phyloP scores from a whole-genome alignment of 2,113 vertebrate genomes.

The Ellobius talpinus region DNA sequence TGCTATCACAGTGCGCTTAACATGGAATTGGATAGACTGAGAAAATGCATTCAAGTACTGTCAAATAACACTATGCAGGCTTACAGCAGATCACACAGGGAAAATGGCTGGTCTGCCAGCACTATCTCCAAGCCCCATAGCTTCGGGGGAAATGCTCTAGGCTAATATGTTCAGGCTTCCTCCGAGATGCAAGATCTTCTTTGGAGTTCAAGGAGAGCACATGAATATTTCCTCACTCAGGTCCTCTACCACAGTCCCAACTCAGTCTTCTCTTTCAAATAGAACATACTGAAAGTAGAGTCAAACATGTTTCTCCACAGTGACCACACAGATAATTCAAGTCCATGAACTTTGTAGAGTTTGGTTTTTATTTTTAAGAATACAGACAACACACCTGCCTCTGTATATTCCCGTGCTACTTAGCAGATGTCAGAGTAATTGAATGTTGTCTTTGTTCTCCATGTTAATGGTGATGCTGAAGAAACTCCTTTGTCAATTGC shows the following conservation, averaged over 20 bases:
- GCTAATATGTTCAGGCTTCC: constrained; percentile 16
- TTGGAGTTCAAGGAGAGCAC: constrained; percentile 30
- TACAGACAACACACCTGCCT: not conserved
- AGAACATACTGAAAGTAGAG: not conserved
- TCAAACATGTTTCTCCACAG: not conserved
- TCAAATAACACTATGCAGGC: not conserved
- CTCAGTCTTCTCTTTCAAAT: constrained; percentile 4
- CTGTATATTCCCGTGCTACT: not conserved
- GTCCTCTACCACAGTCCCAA: not conserved
- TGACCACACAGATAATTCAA: not conserved
- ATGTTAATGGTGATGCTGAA: not conserved
- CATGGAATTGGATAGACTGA: constrained; percentile 43
- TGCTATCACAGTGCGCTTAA: constrained; percentile 12
- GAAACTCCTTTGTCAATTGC: constrained; percentile 22
- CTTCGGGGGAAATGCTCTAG: not conserved
- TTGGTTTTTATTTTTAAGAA: not conserved
- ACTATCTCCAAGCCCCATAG: not conserved
- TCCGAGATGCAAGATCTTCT: not conserved
- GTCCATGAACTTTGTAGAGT: not conserved
- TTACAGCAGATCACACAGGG: not conserved
- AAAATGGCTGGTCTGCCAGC: not conserved
- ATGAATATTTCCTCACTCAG: not conserved
- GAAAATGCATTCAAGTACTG: not conserved
- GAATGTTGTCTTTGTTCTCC: constrained; percentile 49
- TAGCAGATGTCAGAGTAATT: constrained; percentile 28